Evolutionary conservation across 2,888 invertebrate genomes (phyloP).

Genomic region (Brassicogethes aeneus): DNA sequence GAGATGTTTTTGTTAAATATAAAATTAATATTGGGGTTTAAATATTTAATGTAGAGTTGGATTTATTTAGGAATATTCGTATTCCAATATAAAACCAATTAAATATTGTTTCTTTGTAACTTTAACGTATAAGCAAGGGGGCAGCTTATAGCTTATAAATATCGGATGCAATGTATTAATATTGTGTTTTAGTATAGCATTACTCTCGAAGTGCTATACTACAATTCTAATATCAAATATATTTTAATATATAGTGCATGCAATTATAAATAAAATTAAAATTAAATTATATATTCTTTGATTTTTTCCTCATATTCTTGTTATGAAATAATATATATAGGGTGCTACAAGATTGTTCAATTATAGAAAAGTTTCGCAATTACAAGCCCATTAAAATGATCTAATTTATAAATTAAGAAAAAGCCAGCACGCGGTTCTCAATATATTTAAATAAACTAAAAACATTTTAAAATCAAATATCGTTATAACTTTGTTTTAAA

Average conservation of each 20-base stretch:
- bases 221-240: neutral
- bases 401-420: too few relatives aligned
- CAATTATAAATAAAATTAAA: neutral
- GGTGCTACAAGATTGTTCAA: too few relatives aligned
- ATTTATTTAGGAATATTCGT: constrained; percentile 4
- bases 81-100: constrained; percentile 6
- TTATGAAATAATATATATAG: too few relatives aligned
- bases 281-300: neutral
- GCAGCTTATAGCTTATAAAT: constrained; percentile 36
- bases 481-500: too few relatives aligned
- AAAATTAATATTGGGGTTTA: constrained; percentile 16
- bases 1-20: constrained; percentile 24
- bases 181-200: constrained; percentile 8
- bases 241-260: neutral
- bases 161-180: constrained; percentile 18
- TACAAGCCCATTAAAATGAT: too few relatives aligned
- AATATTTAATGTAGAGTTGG: constrained; percentile 3
- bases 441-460: too few relatives aligned
- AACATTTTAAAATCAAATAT: too few relatives aligned
- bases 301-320: too few relatives aligned
- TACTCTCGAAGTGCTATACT: neutral
- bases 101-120: constrained; percentile 4
- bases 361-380: too few relatives aligned
- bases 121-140: constrained; percentile 34
- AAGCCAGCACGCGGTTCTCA: too few relatives aligned